These are phyloP conservation scores for Agrochola lychnidis DNA, from an alignment of 2,888 invertebrate species.

Conservation along the genomic window DNA sequence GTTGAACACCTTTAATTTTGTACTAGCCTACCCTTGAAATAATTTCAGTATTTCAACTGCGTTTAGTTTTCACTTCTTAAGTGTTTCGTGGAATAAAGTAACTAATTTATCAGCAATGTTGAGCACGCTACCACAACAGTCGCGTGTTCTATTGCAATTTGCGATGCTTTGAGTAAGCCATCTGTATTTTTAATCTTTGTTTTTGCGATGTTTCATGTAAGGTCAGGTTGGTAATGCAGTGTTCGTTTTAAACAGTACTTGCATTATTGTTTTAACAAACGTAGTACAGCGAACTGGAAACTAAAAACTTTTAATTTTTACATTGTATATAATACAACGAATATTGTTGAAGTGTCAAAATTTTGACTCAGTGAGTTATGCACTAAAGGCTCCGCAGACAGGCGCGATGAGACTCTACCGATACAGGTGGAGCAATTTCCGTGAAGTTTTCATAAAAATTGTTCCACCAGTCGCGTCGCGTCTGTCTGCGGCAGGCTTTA, in stretches of 20 bases:
- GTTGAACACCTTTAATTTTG: not conserved
- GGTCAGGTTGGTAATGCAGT: conserved; percentile 23
- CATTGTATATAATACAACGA: not conserved
- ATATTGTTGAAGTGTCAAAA: not conserved
- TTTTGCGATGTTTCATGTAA: conserved; percentile 34
- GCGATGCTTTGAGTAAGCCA: conserved; percentile 45
- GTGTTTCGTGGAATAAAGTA: conserved; percentile 53
- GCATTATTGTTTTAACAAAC: conserved; percentile 1
- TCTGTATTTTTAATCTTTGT: conserved; percentile 46
- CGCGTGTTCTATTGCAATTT: conserved; percentile 52
- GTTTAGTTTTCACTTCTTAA: conserved; percentile 50
- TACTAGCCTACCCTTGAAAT: conserved; percentile 23
- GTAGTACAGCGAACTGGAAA: not conserved
- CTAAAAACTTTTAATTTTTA: too few relatives aligned
- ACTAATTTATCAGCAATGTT: conserved; percentile 47
- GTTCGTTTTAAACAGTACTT: not conserved
- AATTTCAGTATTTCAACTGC: conserved; percentile 16
- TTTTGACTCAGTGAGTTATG: not conserved
- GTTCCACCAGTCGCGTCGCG: too few relatives aligned
- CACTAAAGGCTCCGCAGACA: not conserved
- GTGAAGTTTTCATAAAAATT: too few relatives aligned
- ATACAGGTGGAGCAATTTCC: too few relatives aligned
- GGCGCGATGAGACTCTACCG: too few relatives aligned
- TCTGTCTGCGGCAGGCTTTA: too few relatives aligned
- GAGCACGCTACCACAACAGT: conserved; percentile 40